These are phyloP conservation scores for Antennarius striatus DNA, from an alignment of 2,113 vertebrate species.

Conservation along the genomic window DNA sequence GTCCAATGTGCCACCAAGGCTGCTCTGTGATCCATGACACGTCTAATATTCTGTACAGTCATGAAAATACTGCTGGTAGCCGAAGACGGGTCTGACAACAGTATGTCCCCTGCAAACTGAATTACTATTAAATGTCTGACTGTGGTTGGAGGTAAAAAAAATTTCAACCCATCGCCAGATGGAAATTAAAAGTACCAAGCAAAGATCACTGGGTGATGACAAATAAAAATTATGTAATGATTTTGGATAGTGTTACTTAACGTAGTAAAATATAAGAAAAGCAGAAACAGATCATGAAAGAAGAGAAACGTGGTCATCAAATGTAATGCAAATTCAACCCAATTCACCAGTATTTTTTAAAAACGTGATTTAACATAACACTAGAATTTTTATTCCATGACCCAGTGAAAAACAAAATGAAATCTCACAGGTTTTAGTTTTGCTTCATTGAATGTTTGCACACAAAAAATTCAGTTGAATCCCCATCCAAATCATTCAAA, in stretches of 20 bases:
- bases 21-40: slow-evolving; percentile 54
- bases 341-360: background rate
- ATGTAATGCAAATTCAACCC: background rate
- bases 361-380: too few relatives aligned
- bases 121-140: slow-evolving; percentile 33
- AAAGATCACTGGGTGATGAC: background rate
- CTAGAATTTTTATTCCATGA: too few relatives aligned
- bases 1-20: slow-evolving; percentile 43
- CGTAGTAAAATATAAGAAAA: background rate
- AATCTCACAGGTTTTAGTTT: too few relatives aligned
- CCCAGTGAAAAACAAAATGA: too few relatives aligned
- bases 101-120: slow-evolving; percentile 49
- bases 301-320: background rate
- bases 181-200: slow-evolving; percentile 6
- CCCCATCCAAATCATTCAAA: too few relatives aligned
- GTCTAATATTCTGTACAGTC: slow-evolving; percentile 52
- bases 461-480: too few relatives aligned
- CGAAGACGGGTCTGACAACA: slow-evolving; percentile 53
- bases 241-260: background rate
- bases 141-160: slow-evolving; percentile 40
- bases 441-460: too few relatives aligned
- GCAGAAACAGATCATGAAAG: background rate
- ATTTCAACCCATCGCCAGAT: slow-evolving; percentile 8
- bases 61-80: slow-evolving; percentile 41
- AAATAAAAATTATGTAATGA: background rate